These are phyloP conservation scores for Emys orbicularis DNA, from an alignment of 2,797 vertebrate species.

Conservation along the genomic window DNA sequence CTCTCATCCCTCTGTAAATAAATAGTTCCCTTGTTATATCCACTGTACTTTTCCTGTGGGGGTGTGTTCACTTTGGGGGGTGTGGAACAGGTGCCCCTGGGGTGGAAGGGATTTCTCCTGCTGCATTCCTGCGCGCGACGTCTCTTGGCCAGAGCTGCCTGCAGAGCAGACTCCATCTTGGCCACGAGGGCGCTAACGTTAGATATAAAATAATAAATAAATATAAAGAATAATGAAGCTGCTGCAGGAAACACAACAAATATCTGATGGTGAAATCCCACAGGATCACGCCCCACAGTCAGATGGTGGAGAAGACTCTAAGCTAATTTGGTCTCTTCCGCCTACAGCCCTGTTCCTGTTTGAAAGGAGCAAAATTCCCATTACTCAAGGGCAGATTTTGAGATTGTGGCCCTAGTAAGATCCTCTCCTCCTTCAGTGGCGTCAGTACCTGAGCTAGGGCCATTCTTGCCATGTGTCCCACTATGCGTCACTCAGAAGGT, in stretches of 20 bases:
- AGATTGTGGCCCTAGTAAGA: not conserved
- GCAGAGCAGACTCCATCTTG: too few species aligned
- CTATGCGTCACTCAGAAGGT: not conserved
- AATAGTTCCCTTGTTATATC: too few species aligned
- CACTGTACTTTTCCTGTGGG: too few species aligned
- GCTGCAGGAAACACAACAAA: not conserved
- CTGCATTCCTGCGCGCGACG: too few species aligned
- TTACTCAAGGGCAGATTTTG: not conserved
- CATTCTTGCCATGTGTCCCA: not conserved
- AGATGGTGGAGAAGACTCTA: not conserved
- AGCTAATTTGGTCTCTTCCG: not conserved
- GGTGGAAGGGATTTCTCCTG: too few species aligned
- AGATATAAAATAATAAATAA: not conserved
- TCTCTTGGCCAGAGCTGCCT: too few species aligned
- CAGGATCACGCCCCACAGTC: too few species aligned
- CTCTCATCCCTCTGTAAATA: too few species aligned
- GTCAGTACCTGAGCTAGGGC: not conserved
- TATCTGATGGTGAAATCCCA: not conserved
- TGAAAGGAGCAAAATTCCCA: not conserved
- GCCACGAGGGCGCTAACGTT: too few species aligned
- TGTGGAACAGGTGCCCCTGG: too few species aligned
- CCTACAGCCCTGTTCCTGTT: not conserved
- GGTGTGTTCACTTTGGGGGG: too few species aligned
- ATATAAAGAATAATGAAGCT: not conserved
- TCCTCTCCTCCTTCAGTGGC: not conserved